Evolutionary conservation across 2,888 invertebrate species (phyloP), one percentile per base, ranked within the genome.

Genomic region (Drosophila limbata): DNA sequence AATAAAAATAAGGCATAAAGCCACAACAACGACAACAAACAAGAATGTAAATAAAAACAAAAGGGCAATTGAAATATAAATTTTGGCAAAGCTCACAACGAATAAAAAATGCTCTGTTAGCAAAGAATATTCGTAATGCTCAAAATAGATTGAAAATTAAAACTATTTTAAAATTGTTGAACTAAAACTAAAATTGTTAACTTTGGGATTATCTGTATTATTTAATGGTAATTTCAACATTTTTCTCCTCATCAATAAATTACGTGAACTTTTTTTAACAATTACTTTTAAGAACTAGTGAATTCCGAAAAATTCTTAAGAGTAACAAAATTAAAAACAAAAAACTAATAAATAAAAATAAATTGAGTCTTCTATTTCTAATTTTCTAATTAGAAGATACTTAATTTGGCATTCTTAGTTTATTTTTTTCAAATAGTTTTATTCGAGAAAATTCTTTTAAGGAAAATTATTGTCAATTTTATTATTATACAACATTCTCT

Each of bases 51-150:
- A 63, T 57, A 56, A 63, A 48, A 63, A 31, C 19, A 42, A 52
- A 62, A 60, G 44, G 47, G 48, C 74, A 61, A 57, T 57, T 61
- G 62, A 52, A 63, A 63, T 59, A 53, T 48, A 63, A 67, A 42
- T 11, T 48, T 35, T 44, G 11, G 1, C 9, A 33, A 15, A 11
- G 11, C 11, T 1, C 13, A 15, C 37, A 37, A 42, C 51, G 55
- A 62, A 67, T 31, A 28, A 15, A n/a, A 17, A 60, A 78, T 56
- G 51, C 51, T 50, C 51, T 75, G 21, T 52, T 28, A 19, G 9
- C 8, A n/a, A 6, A 4, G n/a, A 5, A 37, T n/a, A n/a, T 5
- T n/a, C n/a, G 28, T 8, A 28, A 8, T 28, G 8, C 8, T 28
- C 2, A 28, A 13, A 37, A 8, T n/a, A n/a, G n/a, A 37, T 37